Conservation (phyloP, 1,140 invertebrate genomes). For the Bombus confusus region DNA sequence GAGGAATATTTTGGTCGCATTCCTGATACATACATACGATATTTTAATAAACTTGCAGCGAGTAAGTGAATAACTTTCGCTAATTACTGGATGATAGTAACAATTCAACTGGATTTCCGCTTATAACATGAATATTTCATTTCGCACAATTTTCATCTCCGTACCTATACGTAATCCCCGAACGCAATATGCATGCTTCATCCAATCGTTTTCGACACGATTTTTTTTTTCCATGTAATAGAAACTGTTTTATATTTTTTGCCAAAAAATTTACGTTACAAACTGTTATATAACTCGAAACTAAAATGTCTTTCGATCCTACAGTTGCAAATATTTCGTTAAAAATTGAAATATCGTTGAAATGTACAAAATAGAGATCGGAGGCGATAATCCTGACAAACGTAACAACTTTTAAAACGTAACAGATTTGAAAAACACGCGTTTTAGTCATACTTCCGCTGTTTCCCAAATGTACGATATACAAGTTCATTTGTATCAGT, state of each 20-base stretch:
- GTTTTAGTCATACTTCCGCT: too few species aligned
- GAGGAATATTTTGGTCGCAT: not conserved
- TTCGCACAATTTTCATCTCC: not conserved
- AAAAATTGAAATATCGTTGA: not conserved
- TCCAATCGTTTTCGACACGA: not conserved
- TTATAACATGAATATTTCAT: not conserved
- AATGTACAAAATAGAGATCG: not conserved
- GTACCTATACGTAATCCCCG: not conserved
- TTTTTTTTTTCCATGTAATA: not conserved
- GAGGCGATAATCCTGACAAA: not conserved
- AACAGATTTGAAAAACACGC: not conserved
- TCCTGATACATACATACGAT: not conserved
- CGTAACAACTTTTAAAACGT: not conserved
- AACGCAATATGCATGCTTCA: not conserved
- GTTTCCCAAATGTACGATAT: not conserved
- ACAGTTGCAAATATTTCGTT: not conserved
- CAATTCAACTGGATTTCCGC: not conserved
- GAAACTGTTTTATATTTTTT: not conserved
- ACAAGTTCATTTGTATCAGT: slow-evolving; percentile 15
- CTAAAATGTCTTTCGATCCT: not conserved
- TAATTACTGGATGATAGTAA: not conserved
- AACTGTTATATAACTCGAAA: not conserved
- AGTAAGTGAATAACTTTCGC: slow-evolving; percentile 2
- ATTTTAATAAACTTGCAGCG: not conserved
- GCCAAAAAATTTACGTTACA: not conserved